Evolutionary conservation across 2,113 vertebrate genomes (phyloP).

Genomic region (Larimichthys polyactis): DNA sequence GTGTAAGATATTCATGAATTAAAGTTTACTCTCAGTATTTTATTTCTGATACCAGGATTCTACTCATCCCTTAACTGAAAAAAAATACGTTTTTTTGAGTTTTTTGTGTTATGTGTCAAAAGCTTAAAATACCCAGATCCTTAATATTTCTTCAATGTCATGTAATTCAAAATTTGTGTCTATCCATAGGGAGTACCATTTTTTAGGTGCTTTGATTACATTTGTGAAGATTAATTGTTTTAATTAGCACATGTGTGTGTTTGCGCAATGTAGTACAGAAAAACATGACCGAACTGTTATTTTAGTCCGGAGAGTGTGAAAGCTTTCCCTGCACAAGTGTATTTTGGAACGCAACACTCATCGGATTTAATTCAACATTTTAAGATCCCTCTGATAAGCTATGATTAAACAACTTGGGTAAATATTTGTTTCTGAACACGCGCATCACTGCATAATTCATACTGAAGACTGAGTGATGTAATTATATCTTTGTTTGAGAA

Average conservation of each 20-base stretch:
- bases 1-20: conserved; percentile 5
- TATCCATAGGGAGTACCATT: not conserved
- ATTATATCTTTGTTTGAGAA: not conserved
- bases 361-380: not conserved
- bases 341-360: not conserved
- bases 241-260: not conserved
- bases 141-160: conserved; percentile 4
- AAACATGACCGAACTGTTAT: not conserved
- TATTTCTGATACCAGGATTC: not conserved
- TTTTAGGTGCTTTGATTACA: conserved; percentile 4
- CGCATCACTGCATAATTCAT: not conserved
- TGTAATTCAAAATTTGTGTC: not conserved
- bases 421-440: not conserved
- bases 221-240: not conserved
- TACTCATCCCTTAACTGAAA: not conserved
- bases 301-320: not conserved
- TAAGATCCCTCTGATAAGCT: conserved; percentile 2
- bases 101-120: not conserved
- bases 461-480: not conserved
- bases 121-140: not conserved
- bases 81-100: too few species aligned
- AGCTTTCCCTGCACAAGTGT: not conserved
- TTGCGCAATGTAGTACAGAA: not conserved
- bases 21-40: not conserved
- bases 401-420: not conserved